Percentiles rank a stretch among this genome's conserved stretches.
Evolutionary conservation across 2,113 vertebrate genomes (phyloP).

Genomic region (Heteronetta atricapilla): DNA sequence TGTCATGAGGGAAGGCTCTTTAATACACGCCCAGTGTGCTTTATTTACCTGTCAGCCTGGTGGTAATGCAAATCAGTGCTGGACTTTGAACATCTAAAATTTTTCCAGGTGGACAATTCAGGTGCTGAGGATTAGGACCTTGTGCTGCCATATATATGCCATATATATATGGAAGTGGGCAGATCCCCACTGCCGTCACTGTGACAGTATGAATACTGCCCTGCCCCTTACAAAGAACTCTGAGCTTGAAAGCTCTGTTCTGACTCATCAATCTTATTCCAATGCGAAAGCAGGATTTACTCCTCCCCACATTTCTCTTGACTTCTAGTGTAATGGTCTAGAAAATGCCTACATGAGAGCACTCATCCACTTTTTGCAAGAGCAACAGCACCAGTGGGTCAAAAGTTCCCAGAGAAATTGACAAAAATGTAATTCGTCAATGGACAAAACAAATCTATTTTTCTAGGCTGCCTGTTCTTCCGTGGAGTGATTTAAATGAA

Average conservation of each 20-base stretch:
- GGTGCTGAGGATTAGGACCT: not conserved
- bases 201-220: not conserved
- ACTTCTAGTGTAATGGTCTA: not conserved
- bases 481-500: conserved; percentile 23
- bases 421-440: not conserved
- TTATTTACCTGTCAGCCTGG: not conserved
- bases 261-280: not conserved
- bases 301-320: not conserved
- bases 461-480: conserved; percentile 7
- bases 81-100: not conserved
- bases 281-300: not conserved
- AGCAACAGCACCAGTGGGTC: not conserved
- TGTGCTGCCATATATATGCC: not conserved
- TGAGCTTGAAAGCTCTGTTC: not conserved
- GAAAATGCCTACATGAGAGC: not conserved
- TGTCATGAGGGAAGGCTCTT: not conserved
- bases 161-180: not conserved
- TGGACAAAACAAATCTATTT: conserved; percentile 17
- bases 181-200: not conserved
- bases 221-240: not conserved
- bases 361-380: not conserved
- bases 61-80: not conserved
- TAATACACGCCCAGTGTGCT: not conserved
- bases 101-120: not conserved
- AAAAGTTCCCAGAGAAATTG: not conserved